Evolutionary conservation across 2,888 invertebrate genomes (phyloP), one percentile per base, ranked within the genome.

Genomic region (Drosophila parthenogenetica): DNA sequence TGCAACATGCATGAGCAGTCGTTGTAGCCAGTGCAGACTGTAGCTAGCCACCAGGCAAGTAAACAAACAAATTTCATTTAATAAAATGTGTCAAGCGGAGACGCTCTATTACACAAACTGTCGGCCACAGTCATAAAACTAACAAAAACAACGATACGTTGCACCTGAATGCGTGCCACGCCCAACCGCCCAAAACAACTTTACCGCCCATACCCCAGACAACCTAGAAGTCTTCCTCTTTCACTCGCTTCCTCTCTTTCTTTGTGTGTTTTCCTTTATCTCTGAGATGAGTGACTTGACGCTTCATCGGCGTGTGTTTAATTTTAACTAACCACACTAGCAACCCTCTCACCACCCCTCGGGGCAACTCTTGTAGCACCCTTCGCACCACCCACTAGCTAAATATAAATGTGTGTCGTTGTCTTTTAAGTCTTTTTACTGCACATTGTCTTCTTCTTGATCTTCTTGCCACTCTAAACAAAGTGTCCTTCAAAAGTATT

Each of bases 401-500:
- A 3, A 14, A 46, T 46, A 25, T 16, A 48, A 48, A 32, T 48
- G 13, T 48, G 7, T 48, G 48, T 48, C 5, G 10, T 13, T 16
- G 0, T 49, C 13, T 17, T 32, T 13, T 2, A 29, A 29, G 8
- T 35, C 13, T 7, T 49, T 7, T 5, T 48, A 22, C 22, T 22
- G 22, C 22, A 22, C 22, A 22, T 22, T n/a, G 80, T 67, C 70
- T 54, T 54, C 54, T 39, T 43, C 63, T 62, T 51, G 71, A 72
- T 72, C 85, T 74, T 74, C 70, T 73, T 77, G 86, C 86, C 80
- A 77, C 82, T 83, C 74, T 59, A 58, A 37, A 29, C 70, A 54
- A 72, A 83, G 88, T 86, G 90, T 87, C 90, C 90, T 90, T 90
- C 90, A 90, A 87, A 87, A 79, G 77, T 84, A 85, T 89, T 87